Base-by-base conservation (phyloP, 2,888 invertebrate genomes). In the Melinaea menophilus region DNA sequence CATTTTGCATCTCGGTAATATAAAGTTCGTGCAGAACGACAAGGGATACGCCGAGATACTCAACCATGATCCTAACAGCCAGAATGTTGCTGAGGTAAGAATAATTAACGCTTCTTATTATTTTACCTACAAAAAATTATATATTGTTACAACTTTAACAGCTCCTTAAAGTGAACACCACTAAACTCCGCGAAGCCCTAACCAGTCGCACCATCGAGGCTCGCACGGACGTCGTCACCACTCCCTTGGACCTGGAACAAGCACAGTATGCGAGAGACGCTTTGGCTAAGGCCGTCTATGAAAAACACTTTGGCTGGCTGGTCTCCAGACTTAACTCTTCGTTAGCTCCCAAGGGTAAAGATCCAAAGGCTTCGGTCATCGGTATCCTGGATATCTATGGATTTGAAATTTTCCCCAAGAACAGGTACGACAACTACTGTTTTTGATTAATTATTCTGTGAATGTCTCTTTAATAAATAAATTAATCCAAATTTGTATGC, bases 331-430 rank as follows among this genome's bases (percentile, higher is more conserved):
- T 98, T 59, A 98, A 98, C 85, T 84, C 92, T 37, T 95, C 96
- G 0, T 85, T 97, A 34, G 93, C 94, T 62, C 92, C 94, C 0
- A 91, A 87, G 51, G 85, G 92, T 22, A 87, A 88, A 55, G 91
- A 90, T 4, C 85, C 88, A 0, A 91, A 91, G 66, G 94, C 94
- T 33, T 92, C 92, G 2, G 95, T 97, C 0, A 96, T 98, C 87
- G 98, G 98, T 2, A 96, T 98, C 72, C 86, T 98, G 71, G 98
- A 98, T 81, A 98, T 98, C 74, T 98, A 98, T 76, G 98, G 98
- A 58, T 98, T 98, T 80, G 98, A 98, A 86, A 97, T 98, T 71
- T 97, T 98, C 90, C 93, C 95, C 60, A 95, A 93, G 72, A 98
- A 98, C 80, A 95, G 95, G 95, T 95, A 22, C 22, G 22, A 22